phyloP scores from a whole-genome alignment of 2,113 vertebrate species.

The Irena cyanogastra region DNA sequence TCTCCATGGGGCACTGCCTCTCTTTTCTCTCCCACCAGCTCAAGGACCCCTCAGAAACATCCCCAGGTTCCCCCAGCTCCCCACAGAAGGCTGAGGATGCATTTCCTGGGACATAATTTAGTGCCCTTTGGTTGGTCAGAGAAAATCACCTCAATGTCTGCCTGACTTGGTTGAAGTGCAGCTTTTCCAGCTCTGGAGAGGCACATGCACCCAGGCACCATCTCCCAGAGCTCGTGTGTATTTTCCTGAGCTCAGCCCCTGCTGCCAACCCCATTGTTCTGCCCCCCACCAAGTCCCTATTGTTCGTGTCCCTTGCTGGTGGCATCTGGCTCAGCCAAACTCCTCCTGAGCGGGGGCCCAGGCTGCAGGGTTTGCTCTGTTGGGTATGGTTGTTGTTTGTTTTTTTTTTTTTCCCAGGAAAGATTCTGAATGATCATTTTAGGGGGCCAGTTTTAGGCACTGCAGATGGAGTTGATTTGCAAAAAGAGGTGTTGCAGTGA shows the following conservation, averaged over 20 bases:
- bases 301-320: constrained; percentile 35
- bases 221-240: neutral
- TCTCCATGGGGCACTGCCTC: neutral
- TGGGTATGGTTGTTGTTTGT: neutral
- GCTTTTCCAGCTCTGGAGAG: neutral
- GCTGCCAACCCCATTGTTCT: constrained; percentile 46
- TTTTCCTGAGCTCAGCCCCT: neutral
- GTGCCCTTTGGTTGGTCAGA: neutral
- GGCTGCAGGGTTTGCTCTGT: neutral
- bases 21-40: neutral
- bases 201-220: neutral
- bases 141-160: neutral
- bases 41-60: neutral
- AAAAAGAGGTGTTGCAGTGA: neutral
- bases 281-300: constrained; percentile 41
- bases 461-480: neutral
- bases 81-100: rapidly evolving
- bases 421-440: neutral
- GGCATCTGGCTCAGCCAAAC: constrained; percentile 40
- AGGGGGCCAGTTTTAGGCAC: neutral
- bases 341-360: constrained; percentile 12
- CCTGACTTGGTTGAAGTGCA: neutral
- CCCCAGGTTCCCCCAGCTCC: neutral
- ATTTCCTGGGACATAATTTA: neutral
- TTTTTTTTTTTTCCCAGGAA: neutral